phyloP scores from a whole-genome alignment of 2,888 invertebrate genomes.

The Epirrita christyi region DNA sequence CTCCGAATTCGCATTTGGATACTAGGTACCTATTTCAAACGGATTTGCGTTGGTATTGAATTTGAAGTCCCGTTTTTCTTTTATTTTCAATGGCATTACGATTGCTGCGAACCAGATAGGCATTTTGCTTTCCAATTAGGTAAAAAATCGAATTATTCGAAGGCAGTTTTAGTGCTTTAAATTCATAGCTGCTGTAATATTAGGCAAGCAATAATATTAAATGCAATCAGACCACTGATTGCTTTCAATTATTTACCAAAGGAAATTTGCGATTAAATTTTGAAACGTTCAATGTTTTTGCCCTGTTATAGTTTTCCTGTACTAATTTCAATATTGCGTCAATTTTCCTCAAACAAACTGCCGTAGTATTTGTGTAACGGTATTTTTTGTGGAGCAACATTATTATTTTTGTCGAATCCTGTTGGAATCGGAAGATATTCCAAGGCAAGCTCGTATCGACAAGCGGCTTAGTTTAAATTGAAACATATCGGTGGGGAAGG shows the following conservation, averaged over 20 bases:
- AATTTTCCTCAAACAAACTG: conserved; percentile 5
- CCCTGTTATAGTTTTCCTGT: conserved; percentile 15
- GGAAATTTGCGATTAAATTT: conserved; percentile 20
- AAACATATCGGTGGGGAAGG: conserved; percentile 77
- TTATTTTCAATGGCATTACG: conserved; percentile 25
- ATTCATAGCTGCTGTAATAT: conserved; percentile 20
- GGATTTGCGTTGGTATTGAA: conserved; percentile 27
- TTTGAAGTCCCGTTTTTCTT: conserved; percentile 25
- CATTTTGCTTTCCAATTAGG: neutral
- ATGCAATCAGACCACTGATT: conserved; percentile 31
- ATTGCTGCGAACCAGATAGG: conserved; percentile 22
- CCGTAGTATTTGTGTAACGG: conserved; percentile 13
- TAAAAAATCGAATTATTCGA: conserved; percentile 2
- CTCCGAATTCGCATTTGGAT: conserved; percentile 47
- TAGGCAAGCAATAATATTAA: conserved; percentile 25
- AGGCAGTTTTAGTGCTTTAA: conserved; percentile 13
- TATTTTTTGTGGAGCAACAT: conserved; percentile 44
- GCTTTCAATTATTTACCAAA: conserved; percentile 29
- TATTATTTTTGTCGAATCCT: conserved; percentile 60
- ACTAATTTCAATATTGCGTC: conserved; percentile 18
- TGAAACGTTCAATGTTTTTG: conserved; percentile 19
- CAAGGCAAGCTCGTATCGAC: conserved; percentile 70
- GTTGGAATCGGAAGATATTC: conserved; percentile 69
- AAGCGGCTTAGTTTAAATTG: conserved; percentile 82
- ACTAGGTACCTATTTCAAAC: conserved; percentile 39